Conservation (phyloP, 2,113 vertebrate species). For the Amazona vittata region DNA sequence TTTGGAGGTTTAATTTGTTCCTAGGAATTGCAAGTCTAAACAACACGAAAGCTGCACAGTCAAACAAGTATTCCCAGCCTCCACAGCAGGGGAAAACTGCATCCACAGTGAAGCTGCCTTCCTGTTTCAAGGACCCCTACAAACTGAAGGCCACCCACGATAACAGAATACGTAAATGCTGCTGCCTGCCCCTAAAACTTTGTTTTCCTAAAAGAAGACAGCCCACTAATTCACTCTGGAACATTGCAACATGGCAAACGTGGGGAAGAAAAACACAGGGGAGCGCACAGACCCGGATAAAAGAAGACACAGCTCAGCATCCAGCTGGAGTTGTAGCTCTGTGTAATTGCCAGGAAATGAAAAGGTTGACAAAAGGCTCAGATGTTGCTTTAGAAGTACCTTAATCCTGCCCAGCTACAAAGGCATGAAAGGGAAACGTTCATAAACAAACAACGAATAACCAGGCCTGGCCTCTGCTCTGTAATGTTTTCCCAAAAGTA, state of each 20-base stretch:
- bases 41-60: neutral
- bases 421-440: neutral
- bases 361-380: neutral
- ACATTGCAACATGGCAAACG: neutral
- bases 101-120: neutral
- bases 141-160: constrained; percentile 31
- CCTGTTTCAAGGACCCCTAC: constrained; percentile 3
- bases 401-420: neutral
- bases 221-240: neutral
- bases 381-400: neutral
- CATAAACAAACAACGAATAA: neutral
- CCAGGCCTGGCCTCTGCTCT: neutral
- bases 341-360: neutral
- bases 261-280: neutral
- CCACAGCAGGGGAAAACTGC: neutral
- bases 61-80: neutral
- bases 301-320: neutral
- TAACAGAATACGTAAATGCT: neutral
- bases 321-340: neutral
- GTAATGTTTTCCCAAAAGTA: neutral
- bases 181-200: neutral
- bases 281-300: neutral
- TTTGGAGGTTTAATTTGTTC: neutral
- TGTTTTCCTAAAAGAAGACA: neutral
- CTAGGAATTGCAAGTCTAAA: neutral